Base-by-base conservation (phyloP, 1,140 invertebrate species). In the Pogonomyrmex barbatus region DNA sequence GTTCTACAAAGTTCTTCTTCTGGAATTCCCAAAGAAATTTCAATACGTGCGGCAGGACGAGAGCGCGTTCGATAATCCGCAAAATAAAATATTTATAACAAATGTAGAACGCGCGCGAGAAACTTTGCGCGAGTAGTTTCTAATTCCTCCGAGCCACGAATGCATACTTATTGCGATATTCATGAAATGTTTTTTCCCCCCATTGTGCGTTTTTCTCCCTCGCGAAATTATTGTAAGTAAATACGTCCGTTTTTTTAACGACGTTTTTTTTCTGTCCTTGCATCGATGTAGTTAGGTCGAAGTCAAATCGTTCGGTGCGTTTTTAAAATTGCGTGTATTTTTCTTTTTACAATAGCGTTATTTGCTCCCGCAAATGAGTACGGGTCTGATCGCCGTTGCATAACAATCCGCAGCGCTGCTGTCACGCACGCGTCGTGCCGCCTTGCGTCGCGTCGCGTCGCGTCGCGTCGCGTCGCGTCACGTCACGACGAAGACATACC, bases 361-460 rank as follows among this genome's bases (percentile, higher is more conserved):
- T 47, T 47, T 70, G 24, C 67, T 70, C 67, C 70, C 4, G 9
- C 17, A 5, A 17, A 9, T 14, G 47, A 50, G 54, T 63, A 65
- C 75, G n/a, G 56, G 8, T 50, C 76, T 78, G 58, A 36, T 4
- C 39, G 36, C 47, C 36, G 33, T 81, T 81, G 24, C 63, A 8
- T 81, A 81, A 81, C 39, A 67, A 45, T 30, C 78, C 30, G 78
- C 65, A 81, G 52, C 78, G 39, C 14, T 24, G 9, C 65, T 42
- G 4, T 81, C 60, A 36, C 17, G 58, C 76, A 36, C 17, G 39
- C 73, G 73, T 45, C 39, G 39, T 24, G 24, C 24, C 24, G 24
- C 24, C 24, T 24, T 24, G 24, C 24, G 24, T 24, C 24, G 24
- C 24, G 24, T 24, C 24, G 24, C 24, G 24, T 24, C 24, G 24